A percentile compares a stretch with the other conserved stretches of the same genome.
These are phyloP conservation scores for Neosilurus hyrtlii DNA, from an alignment of 2,797 vertebrate species.

Conservation along the genomic window DNA sequence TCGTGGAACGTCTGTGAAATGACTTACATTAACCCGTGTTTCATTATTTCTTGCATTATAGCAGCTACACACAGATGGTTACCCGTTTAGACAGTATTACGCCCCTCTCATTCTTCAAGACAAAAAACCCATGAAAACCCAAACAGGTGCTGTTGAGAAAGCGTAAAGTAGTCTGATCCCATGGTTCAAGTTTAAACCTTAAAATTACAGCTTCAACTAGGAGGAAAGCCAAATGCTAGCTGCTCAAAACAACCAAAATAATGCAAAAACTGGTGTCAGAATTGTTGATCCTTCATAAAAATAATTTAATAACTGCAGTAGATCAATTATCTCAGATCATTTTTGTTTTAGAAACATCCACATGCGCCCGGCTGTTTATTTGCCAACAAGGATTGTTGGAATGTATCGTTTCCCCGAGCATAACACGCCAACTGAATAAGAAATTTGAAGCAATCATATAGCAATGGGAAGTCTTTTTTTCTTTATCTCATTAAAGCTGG, in stretches of 20 bases:
- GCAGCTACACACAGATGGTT: too few relatives aligned
- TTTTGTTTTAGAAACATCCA: background rate
- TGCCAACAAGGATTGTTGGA: background rate
- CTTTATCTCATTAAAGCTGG: too few relatives aligned
- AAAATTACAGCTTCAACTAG: background rate
- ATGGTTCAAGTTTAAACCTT: background rate
- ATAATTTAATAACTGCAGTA: background rate
- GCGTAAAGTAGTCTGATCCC: too few relatives aligned
- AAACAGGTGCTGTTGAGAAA: background rate
- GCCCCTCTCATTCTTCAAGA: background rate
- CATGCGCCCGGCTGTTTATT: background rate
- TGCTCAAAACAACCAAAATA: background rate
- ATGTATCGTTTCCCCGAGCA: background rate
- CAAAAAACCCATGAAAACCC: background rate
- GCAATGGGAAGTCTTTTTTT: too few relatives aligned
- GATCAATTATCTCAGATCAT: background rate
- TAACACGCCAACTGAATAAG: too few relatives aligned
- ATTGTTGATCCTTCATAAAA: background rate
- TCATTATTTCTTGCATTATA: background rate
- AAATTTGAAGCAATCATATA: background rate
- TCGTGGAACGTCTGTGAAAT: background rate
- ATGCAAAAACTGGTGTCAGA: background rate
- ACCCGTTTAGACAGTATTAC: too few relatives aligned
- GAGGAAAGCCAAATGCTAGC: background rate
- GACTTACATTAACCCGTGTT: too few relatives aligned